phyloP scores from a whole-genome alignment of 2,113 vertebrate genomes.

The Bagarius yarrelli region DNA sequence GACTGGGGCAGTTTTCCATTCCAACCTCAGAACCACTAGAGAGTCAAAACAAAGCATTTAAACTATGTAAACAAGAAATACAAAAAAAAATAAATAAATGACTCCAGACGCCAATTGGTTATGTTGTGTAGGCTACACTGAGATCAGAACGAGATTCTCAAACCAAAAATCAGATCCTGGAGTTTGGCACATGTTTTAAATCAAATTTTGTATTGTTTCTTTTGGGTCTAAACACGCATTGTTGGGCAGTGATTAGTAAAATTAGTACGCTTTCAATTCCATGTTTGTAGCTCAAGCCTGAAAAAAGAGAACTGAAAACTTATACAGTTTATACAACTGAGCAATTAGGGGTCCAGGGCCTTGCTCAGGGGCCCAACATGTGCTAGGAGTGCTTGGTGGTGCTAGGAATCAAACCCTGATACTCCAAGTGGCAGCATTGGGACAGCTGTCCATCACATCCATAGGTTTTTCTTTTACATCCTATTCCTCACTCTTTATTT shows the following conservation, averaged over 20 bases:
- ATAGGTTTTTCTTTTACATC: too few species aligned
- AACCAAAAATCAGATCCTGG: not conserved
- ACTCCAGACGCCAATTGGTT: not conserved
- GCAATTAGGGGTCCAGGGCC: too few species aligned
- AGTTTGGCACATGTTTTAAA: not conserved
- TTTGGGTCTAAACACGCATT: too few species aligned
- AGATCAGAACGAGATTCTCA: too few species aligned
- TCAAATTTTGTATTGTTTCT: not conserved
- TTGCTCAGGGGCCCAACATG: too few species aligned
- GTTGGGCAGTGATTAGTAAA: too few species aligned
- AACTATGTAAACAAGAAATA: not conserved
- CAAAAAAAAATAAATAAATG: not conserved
- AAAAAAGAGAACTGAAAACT: not conserved
- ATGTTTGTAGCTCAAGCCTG: not conserved
- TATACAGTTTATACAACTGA: too few species aligned
- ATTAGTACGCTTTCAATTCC: not conserved
- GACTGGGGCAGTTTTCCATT: not conserved
- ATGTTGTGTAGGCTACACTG: not conserved
- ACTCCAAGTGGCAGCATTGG: too few species aligned
- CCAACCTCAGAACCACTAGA: not conserved
- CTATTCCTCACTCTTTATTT: too few species aligned
- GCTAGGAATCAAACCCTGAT: too few species aligned
- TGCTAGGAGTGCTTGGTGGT: too few species aligned
- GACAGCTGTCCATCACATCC: too few species aligned
- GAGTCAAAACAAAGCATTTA: conserved; percentile 43